Base-by-base conservation (phyloP, 2,113 vertebrate species). In the Bagarius yarrelli region DNA sequence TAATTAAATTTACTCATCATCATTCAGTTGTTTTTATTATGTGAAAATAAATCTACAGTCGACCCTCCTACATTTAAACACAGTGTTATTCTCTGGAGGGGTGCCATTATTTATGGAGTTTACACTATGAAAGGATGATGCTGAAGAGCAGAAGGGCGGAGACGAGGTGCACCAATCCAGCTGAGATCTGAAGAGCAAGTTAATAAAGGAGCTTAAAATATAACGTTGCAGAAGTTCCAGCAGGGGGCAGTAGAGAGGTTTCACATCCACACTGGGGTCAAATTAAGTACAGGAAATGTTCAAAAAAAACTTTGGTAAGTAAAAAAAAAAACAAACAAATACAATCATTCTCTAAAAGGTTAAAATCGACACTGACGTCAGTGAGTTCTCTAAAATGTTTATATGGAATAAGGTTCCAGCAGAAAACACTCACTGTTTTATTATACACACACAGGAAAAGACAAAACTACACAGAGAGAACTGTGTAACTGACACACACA, bases 161-260 rank as follows among this genome's bases (percentile, higher is more conserved):
- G 72, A 78, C 44, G 36, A 16, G 56, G n/a, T 50, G 23, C 82
- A 11, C 36, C 80, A n/a, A n/a, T 81, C 86, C 79, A 81, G 66
- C 25, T 23, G n/a, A 50, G 34, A 4, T 52, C 25, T 34, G 32
- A 40, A 79, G 32, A 73, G 64, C 30, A 78, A 57, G 30, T 16
- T 1, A 5, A 27, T 67, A 27, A 40, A 30, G 52, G 21, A 34
- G 70, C 4, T 2, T n/a, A 21, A 30, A n/a, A 36, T 12, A 47
- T 56, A 76, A 18, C 4, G 21, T 56, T 64, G 63, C 12, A 56
- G 47, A 30, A 80, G 44, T 15, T 36, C 87, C 91, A 90, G 18
- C 85, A 91, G 92, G 86, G 86, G 90, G 87, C 74, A 25, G 71
- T 34, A 14, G 55, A 70, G 78, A 30, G 15, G 74, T 59, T 69